Base-by-base conservation (phyloP, 2,888 invertebrate genomes). In the Mycalesis mineus region DNA sequence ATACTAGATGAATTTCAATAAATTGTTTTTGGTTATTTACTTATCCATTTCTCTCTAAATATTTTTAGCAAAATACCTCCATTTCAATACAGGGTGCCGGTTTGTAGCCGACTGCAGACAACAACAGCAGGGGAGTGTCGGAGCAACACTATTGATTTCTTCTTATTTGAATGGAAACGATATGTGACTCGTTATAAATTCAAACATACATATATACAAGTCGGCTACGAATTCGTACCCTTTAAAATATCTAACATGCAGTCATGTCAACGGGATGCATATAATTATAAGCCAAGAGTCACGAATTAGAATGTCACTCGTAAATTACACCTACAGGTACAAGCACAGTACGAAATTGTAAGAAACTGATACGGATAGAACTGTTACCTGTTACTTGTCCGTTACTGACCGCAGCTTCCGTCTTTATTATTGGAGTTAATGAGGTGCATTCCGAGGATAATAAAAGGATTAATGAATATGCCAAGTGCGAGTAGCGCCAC, bases 361-460 rank as follows among this genome's bases (percentile, higher is more conserved):
- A 51, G 40, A 41, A 51, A 29, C 14, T 15, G 51, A 51, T 40
- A 31, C 51, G 51, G 40, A 51, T 51, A 40, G 8, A 9, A 41
- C 6, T 33, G 28, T 14, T 41, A 29, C 9, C 29, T 31, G 41
- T 51, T 17, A 31, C 11, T 15, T 13, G 22, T 13, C 49, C 17
- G 49, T n/a, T 9, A 39, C 13, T 29, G n/a, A 51, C 51, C 51
- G 51, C 51, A 51, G 31, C 13, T 51, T 51, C 51, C 44, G 36
- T 37, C 14, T 37, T 1, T 42, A n/a, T 28, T 36, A 49, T 28
- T 39, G 49, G 33, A 14, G 28, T 17, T n/a, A 49, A 49, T 49
- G 37, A 44, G 44, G 28, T 22, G 11, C 47, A 49, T 49, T 49
- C 49, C 36, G n/a, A 15, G 3, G 8, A 49, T 37, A 33, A 2